Conservation (phyloP, 2,888 invertebrate species). For the Drosophila kuntzei region DNA sequence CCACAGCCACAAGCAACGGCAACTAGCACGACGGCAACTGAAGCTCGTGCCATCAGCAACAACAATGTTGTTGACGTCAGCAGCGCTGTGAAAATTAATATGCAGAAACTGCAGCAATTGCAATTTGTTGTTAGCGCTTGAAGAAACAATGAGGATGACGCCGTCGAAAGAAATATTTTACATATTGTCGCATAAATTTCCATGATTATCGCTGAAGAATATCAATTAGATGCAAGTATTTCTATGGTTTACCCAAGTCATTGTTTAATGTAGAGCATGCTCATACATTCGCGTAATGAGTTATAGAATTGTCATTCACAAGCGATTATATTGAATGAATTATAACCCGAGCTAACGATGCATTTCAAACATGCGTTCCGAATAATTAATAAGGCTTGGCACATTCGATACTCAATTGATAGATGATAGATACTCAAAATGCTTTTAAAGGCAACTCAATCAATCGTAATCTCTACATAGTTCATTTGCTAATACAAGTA, state of each 20-base stretch:
- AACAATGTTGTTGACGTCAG: constrained; percentile 48
- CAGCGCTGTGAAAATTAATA: constrained; percentile 68
- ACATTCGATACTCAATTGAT: constrained; percentile 25
- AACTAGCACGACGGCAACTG: constrained; percentile 38
- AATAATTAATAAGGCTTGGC: constrained; percentile 45
- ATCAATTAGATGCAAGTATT: constrained; percentile 62
- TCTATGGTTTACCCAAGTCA: constrained; percentile 27
- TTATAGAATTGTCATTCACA: constrained; percentile 69
- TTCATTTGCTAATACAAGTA: background rate
- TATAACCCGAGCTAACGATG: constrained; percentile 42
- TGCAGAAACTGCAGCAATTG: constrained; percentile 76
- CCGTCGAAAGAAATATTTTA: constrained; percentile 66
- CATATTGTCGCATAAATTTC: constrained; percentile 74
- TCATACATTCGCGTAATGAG: constrained; percentile 58
- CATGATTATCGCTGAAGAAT: constrained; percentile 66
- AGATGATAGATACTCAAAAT: constrained; percentile 8
- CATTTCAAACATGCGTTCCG: constrained; percentile 42
- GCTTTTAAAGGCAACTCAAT: constrained; percentile 9
- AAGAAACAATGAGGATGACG: constrained; percentile 71
- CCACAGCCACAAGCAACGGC: constrained; percentile 30
- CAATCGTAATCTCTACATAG: background rate
- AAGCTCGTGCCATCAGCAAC: constrained; percentile 60
- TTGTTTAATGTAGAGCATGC: constrained; percentile 70
- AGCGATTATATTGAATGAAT: constrained; percentile 57
- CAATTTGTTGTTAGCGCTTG: constrained; percentile 71